These are phyloP conservation scores for Poecile atricapillus DNA, from an alignment of 2,113 vertebrate species.

Conservation along the genomic window DNA sequence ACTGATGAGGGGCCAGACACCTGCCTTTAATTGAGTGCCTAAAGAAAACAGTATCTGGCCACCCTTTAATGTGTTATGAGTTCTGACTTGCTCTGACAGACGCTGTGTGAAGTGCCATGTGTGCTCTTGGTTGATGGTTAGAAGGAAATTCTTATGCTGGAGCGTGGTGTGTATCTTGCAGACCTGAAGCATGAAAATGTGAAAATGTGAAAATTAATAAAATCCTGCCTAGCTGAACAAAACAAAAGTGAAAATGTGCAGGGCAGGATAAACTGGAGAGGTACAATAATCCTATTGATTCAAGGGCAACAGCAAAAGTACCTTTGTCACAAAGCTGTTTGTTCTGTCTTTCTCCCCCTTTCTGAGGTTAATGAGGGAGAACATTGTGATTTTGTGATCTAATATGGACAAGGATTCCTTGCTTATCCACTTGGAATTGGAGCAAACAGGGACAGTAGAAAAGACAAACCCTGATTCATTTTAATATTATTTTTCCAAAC, in stretches of 20 bases:
- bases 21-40: conserved; percentile 57
- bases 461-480: background rate
- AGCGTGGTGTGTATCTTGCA: background rate
- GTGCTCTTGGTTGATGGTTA: background rate
- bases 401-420: background rate
- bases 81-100: conserved; percentile 15
- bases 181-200: background rate
- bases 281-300: background rate
- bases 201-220: conserved; percentile 2
- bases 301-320: background rate
- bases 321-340: background rate
- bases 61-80: conserved; percentile 24
- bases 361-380: background rate
- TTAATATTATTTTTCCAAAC: background rate
- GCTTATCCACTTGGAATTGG: background rate
- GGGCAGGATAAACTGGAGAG: background rate
- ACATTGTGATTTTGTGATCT: background rate
- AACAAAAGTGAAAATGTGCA: background rate
- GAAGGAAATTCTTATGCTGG: conserved; percentile 22
- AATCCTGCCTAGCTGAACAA: background rate
- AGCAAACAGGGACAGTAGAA: background rate
- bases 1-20: conserved; percentile 55
- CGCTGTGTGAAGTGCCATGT: background rate
- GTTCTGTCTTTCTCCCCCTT: background rate
- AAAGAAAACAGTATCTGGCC: conserved; percentile 43